Evolutionary conservation across 2,888 invertebrate genomes (phyloP).

Genomic region (Yponomeuta plumbellus): DNA sequence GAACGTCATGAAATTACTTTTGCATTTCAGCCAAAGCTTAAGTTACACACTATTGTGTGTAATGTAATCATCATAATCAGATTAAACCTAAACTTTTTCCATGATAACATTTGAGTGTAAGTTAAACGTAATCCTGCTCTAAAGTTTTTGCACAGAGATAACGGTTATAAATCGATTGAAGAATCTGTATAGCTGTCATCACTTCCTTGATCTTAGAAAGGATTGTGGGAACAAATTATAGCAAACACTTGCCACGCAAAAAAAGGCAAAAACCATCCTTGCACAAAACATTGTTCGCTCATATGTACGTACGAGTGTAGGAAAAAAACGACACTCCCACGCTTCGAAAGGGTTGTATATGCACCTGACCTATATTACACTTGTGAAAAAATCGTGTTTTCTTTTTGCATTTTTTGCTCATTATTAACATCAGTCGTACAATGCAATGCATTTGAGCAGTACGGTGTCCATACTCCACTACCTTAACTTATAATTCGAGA

Average conservation of each 20-base stretch:
- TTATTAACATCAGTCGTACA: slow-evolving; percentile 50
- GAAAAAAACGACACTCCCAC: slow-evolving; percentile 68
- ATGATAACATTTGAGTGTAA: not conserved
- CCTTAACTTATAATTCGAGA: not conserved
- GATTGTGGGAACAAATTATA: slow-evolving; percentile 75
- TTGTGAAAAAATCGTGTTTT: slow-evolving; percentile 52
- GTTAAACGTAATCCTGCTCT: not conserved
- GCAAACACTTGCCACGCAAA: slow-evolving; percentile 64
- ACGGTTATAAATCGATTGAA: slow-evolving; percentile 51
- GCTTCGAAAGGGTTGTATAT: slow-evolving; percentile 70
- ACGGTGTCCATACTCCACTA: slow-evolving; percentile 35
- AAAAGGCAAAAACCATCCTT: slow-evolving; percentile 52
- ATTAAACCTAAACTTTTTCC: not conserved
- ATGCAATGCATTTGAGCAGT: slow-evolving; percentile 39
- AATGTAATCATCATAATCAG: not conserved
- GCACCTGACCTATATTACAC: slow-evolving; percentile 74
- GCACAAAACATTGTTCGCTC: slow-evolving; percentile 49
- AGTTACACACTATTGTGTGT: no score
- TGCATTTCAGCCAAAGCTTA: no score
- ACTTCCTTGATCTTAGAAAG: slow-evolving; percentile 54
- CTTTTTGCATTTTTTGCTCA: slow-evolving; percentile 63
- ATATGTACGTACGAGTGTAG: slow-evolving; percentile 7
- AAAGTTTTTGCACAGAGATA: slow-evolving; percentile 39
- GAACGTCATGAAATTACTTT: no score
- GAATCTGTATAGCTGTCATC: slow-evolving; percentile 64